Evolutionary conservation across 1,140 invertebrate genomes (phyloP).

Genomic region (Pemphigus obesinymphae): DNA sequence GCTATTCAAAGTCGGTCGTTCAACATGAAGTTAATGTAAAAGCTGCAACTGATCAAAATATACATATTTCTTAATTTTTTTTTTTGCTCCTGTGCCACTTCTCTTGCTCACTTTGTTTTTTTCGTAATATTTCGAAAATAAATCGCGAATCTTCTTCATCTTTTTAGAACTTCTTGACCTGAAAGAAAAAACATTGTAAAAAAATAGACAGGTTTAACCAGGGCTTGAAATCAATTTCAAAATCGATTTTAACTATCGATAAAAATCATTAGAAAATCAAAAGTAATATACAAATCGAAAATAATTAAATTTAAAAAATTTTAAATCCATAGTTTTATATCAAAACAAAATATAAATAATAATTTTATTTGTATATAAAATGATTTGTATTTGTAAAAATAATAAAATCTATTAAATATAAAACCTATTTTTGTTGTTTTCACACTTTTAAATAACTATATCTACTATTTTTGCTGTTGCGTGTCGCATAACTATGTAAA

Average conservation of each 20-base stretch:
- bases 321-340: background rate
- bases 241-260: too few species aligned
- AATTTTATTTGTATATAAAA: too few species aligned
- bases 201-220: too few species aligned
- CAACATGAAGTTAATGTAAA: background rate
- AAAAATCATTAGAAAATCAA: too few species aligned
- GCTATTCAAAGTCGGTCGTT: background rate
- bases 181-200: background rate
- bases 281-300: background rate
- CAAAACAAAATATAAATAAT: too few species aligned
- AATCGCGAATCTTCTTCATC: background rate
- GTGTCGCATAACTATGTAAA: too few species aligned
- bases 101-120: background rate
- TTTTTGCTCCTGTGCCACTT: background rate
- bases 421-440: too few species aligned
- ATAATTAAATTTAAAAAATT: background rate
- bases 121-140: background rate
- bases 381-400: too few species aligned
- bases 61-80: background rate
- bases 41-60: conserved; percentile 13
- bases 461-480: too few species aligned
- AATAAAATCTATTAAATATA: too few species aligned
- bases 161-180: conserved; percentile 7
- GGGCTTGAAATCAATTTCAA: too few species aligned
- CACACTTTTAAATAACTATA: too few species aligned